phyloP scores from a whole-genome alignment of 2,113 vertebrate genomes.

The Fukomys damarensis region DNA sequence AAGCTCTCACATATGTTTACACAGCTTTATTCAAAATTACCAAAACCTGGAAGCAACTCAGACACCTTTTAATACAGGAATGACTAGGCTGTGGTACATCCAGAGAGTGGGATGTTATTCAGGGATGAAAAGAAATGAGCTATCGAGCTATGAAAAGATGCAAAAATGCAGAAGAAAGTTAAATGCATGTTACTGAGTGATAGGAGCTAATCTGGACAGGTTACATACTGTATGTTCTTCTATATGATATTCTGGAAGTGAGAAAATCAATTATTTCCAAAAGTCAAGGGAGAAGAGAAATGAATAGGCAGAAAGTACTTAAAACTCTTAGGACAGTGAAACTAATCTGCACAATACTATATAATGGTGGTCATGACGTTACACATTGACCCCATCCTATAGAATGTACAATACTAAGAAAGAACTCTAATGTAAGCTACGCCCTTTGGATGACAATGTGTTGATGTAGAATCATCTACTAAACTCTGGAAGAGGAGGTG shows the following conservation, averaged over 20 bases:
- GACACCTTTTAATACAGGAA: background rate
- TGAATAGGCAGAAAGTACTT: background rate
- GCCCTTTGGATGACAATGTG: background rate
- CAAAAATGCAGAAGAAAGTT: background rate
- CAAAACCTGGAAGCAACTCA: background rate
- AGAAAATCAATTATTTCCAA: background rate
- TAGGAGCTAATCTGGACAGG: background rate
- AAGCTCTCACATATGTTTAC: background rate
- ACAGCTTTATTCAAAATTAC: background rate
- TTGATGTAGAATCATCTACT: background rate
- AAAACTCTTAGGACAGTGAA: background rate
- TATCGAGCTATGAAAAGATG: background rate
- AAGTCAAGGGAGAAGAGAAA: background rate
- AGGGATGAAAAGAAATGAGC: background rate
- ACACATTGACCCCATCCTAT: no score
- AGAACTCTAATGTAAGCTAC: background rate
- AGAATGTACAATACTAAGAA: background rate
- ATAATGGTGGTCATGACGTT: background rate
- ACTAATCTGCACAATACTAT: background rate
- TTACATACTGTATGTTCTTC: background rate
- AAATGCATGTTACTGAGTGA: background rate
- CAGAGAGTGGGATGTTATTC: background rate
- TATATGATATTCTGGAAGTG: background rate
- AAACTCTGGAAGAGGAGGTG: background rate
- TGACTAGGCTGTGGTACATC: background rate